These are phyloP conservation scores for Pemphigus obesinymphae DNA, from an alignment of 1,140 invertebrate species.

Conservation along the genomic window DNA sequence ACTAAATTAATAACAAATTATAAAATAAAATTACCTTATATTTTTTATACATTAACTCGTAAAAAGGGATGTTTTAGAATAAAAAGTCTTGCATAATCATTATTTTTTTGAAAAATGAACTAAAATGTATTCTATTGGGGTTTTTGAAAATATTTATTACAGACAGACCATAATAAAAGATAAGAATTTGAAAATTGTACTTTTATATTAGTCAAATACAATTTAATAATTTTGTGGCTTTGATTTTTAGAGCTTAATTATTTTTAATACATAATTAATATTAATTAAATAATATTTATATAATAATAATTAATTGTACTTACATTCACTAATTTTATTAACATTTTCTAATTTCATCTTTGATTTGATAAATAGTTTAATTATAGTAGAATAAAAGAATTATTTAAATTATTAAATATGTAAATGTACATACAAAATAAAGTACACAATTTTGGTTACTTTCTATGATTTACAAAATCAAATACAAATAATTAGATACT, in stretches of 20 bases:
- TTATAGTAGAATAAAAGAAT: not conserved
- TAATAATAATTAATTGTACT: not conserved
- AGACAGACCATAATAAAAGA: too few relatives aligned
- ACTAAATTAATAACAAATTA: not conserved
- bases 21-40: not conserved
- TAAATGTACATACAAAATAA: not conserved
- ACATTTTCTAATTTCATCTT: not conserved
- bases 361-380: not conserved
- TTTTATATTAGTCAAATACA: not conserved
- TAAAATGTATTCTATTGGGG: not conserved
- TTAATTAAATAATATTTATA: not conserved
- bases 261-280: too few relatives aligned
- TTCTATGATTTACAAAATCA: not conserved
- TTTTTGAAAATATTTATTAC: not conserved
- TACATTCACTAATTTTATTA: not conserved
- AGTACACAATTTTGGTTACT: not conserved
- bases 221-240: slow-evolving; percentile 16
- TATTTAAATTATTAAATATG: not conserved
- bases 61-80: not conserved
- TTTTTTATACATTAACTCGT: not conserved
- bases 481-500: not conserved
- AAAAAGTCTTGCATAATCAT: not conserved
- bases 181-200: too few relatives aligned
- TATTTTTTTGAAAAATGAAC: not conserved
- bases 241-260: slow-evolving; percentile 16